Percentiles rank a stretch among this genome's conserved stretches.
phyloP scores from a whole-genome alignment of 1,140 invertebrate genomes.

The Drosophila mayri region DNA sequence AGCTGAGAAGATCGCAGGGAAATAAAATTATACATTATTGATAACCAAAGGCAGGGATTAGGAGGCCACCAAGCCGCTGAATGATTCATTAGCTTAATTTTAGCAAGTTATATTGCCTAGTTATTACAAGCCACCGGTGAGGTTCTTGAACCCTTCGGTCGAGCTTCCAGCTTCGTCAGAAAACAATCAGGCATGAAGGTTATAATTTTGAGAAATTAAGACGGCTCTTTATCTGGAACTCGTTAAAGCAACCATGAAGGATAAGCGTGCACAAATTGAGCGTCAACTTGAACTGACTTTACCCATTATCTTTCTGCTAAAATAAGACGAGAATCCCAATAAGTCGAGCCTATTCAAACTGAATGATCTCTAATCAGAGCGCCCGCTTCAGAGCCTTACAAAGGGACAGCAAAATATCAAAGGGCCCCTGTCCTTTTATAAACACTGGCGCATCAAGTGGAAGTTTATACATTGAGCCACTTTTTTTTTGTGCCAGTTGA shows the following conservation, averaged over 20 bases:
- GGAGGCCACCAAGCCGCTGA: conserved; percentile 1
- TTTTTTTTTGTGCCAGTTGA: conserved; percentile 61
- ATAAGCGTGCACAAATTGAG: conserved; percentile 39
- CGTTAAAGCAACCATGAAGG: conserved; percentile 44
- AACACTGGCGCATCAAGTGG: conserved; percentile 23
- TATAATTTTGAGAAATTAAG: conserved; percentile 46
- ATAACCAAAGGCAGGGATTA: conserved; percentile 10
- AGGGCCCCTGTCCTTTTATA: conserved; percentile 25
- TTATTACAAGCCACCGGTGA: conserved; percentile 12
- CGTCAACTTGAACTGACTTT: conserved; percentile 15
- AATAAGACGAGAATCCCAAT: not conserved
- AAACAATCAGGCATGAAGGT: conserved; percentile 42
- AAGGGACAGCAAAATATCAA: conserved; percentile 15
- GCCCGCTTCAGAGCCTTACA: not conserved
- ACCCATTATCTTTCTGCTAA: not conserved
- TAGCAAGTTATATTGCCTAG: conserved; percentile 22
- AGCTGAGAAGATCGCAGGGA: conserved; percentile 11
- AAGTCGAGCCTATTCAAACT: not conserved
- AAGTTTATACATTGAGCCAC: conserved; percentile 42
- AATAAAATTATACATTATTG: conserved; percentile 37
- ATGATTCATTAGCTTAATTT: conserved; percentile 18
- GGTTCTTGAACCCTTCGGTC: conserved; percentile 31
- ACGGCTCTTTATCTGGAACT: conserved; percentile 40
- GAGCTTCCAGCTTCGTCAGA: conserved; percentile 4
- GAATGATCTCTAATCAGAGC: conserved; percentile 14